Evolutionary conservation across 2,113 vertebrate genomes (phyloP).

Genomic region (Noturus placidus): DNA sequence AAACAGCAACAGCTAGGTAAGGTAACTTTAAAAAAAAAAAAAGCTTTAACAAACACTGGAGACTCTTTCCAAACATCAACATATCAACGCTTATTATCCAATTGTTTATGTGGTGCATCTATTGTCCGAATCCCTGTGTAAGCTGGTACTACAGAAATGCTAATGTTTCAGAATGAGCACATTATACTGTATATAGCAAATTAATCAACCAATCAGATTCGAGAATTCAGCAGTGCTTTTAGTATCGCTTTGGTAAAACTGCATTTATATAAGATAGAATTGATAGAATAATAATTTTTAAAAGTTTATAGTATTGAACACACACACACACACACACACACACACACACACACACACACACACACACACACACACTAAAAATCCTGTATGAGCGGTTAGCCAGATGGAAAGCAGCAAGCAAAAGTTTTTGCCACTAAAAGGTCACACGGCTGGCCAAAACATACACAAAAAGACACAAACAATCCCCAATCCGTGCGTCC

Average conservation of each 20-base stretch:
- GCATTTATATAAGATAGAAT: neutral
- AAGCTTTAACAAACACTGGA: neutral
- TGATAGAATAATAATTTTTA: neutral
- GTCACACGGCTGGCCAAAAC: constrained; percentile 41
- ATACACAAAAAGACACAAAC: constrained; percentile 42
- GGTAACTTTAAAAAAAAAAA: too few species aligned
- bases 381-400: too few species aligned
- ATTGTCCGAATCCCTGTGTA: neutral
- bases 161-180: neutral
- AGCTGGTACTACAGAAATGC: neutral
- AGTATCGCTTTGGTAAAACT: neutral
- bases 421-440: constrained; percentile 31
- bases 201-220: neutral
- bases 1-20: neutral
- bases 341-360: neutral
- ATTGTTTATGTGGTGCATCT: neutral
- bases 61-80: neutral
- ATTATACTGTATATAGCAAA: neutral
- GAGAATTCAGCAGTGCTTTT: neutral
- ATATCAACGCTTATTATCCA: neutral
- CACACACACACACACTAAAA: neutral
- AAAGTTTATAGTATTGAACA: neutral
- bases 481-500: constrained; percentile 10
- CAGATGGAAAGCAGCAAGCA: constrained; percentile 25
- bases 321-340: neutral